Evolutionary conservation across 2,888 invertebrate species (phyloP).

Genomic region (Drosophila anceps): DNA sequence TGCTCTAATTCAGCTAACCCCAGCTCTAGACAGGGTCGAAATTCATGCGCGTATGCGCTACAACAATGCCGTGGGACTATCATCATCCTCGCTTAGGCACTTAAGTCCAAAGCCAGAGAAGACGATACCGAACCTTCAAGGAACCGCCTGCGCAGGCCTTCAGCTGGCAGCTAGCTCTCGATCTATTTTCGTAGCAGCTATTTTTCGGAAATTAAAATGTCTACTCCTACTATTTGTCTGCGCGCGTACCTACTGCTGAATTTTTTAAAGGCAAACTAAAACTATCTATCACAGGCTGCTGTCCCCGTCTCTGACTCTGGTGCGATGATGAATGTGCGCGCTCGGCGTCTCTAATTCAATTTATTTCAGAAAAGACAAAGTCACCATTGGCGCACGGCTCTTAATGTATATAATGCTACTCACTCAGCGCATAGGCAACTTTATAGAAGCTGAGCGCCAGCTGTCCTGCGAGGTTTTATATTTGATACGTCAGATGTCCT

Average conservation of each 20-base stretch:
- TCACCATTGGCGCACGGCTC: slow-evolving; percentile 50
- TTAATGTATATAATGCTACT: slow-evolving; percentile 63
- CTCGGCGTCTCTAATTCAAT: slow-evolving; percentile 77
- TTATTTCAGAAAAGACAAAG: slow-evolving; percentile 80
- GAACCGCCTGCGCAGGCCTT: slow-evolving; percentile 35
- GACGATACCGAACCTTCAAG: slow-evolving; percentile 34
- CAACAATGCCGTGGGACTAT: slow-evolving; percentile 38
- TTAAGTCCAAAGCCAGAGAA: slow-evolving; percentile 34
- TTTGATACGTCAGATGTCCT: slow-evolving; percentile 52
- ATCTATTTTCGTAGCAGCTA: slow-evolving; percentile 57
- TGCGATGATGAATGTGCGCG: slow-evolving; percentile 77
- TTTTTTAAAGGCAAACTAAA: slow-evolving; percentile 54
- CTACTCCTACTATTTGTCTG: slow-evolving; percentile 77
- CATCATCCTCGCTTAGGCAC: slow-evolving; percentile 42
- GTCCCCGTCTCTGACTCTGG: slow-evolving; percentile 23
- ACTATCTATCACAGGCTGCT: slow-evolving; percentile 68
- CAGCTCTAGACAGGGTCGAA: neutral
- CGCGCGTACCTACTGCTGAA: slow-evolving; percentile 52
- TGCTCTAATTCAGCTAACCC: slow-evolving; percentile 50
- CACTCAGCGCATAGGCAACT: slow-evolving; percentile 35
- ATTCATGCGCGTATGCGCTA: slow-evolving; percentile 42
- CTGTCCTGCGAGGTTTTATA: slow-evolving; percentile 56
- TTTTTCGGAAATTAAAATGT: slow-evolving; percentile 76
- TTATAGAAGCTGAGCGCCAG: slow-evolving; percentile 46
- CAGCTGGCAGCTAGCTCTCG: slow-evolving; percentile 53